phyloP scores from a whole-genome alignment of 2,888 invertebrate genomes.

The Bellardia bayeri region DNA sequence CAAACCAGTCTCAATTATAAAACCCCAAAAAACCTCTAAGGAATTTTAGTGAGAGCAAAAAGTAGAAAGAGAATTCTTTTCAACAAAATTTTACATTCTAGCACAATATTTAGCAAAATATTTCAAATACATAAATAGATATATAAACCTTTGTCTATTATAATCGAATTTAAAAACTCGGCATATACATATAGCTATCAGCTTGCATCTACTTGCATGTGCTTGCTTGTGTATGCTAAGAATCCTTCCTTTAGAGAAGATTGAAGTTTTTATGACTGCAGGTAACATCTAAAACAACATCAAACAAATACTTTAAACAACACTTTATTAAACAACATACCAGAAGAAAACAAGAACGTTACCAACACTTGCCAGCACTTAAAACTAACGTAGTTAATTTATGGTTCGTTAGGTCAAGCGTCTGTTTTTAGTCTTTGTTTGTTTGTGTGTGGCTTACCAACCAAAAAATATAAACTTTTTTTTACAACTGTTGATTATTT shows the following conservation, averaged over 20 bases:
- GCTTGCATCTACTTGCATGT: no score
- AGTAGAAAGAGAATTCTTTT: slow-evolving; percentile 15
- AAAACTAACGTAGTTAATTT: slow-evolving; percentile 82
- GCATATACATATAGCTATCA: no score
- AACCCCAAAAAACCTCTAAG: slow-evolving; percentile 35
- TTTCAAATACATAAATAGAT: neutral
- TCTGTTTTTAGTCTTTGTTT: slow-evolving; percentile 64
- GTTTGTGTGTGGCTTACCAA: slow-evolving; percentile 36
- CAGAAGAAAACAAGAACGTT: slow-evolving; percentile 24
- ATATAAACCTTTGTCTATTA: slow-evolving; percentile 66
- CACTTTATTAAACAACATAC: slow-evolving; percentile 34
- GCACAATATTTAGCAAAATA: slow-evolving; percentile 57
- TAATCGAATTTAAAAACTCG: slow-evolving; percentile 79
- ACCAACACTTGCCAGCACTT: slow-evolving; percentile 62
- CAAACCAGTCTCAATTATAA: slow-evolving; percentile 51
- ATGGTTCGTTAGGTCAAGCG: slow-evolving; percentile 83
- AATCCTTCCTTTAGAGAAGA: slow-evolving; percentile 20
- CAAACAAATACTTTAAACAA: slow-evolving; percentile 36
- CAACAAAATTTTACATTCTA: slow-evolving; percentile 33
- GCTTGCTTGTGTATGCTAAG: neutral
- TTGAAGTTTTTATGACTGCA: slow-evolving; percentile 63
- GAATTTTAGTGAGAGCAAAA: neutral
- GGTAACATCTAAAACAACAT: slow-evolving; percentile 59
- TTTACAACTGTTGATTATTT: slow-evolving; percentile 56
- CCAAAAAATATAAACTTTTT: neutral